Evolutionary conservation across 2,888 invertebrate species (phyloP), one percentile per base, ranked within the genome.

Genomic region (Macroteleia sp.): DNA sequence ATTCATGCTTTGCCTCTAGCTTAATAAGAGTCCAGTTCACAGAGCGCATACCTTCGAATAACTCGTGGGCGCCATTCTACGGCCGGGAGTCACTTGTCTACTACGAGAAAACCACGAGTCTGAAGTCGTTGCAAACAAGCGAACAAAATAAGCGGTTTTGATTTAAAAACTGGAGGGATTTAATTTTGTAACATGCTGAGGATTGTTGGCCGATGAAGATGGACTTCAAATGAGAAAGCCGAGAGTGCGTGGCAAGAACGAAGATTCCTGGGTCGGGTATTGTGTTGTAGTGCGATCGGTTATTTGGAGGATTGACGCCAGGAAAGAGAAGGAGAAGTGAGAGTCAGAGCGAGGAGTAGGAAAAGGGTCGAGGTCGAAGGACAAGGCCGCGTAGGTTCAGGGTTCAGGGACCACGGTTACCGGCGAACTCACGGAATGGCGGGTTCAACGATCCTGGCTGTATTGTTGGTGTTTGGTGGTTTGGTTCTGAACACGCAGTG

Each of bases 1-100:
- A 90, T 90, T 90, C 90, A 90, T 90, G 88, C 86, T 89, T 90
- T 88, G 89, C 88, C 87, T 87, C 85, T 86, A 84, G 87, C 88
- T 86, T 86, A 87, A 86, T 86, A 87, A 86, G 88, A 88, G 88
- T 89, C 87, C 90, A 89, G 90, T 89, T 87, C 86, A 88, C 84
- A 69, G 73, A 79, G 81, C 77, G 85, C 88, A 87, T 86, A 89
- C 87, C 89, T 88, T 87, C 83, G 89, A 85, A 86, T 86, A 84
- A 82, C 86, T 84, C 85, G 85, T 84, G 86, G 85, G 86, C 86
- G 84, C 86, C 85, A 86, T 86, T 86, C 85, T 85, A 85, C 84
- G 83, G 81, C 82, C 84, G 84, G 82, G 85, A 83, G 83, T 77
- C 85, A 84, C 81, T 86, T 83, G 83, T 81, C 82, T 83, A 83